Evolutionary conservation across 1,140 invertebrate genomes (phyloP), one percentile per base, ranked within the genome.

Genomic region (Pemphigus obesinymphae): DNA sequence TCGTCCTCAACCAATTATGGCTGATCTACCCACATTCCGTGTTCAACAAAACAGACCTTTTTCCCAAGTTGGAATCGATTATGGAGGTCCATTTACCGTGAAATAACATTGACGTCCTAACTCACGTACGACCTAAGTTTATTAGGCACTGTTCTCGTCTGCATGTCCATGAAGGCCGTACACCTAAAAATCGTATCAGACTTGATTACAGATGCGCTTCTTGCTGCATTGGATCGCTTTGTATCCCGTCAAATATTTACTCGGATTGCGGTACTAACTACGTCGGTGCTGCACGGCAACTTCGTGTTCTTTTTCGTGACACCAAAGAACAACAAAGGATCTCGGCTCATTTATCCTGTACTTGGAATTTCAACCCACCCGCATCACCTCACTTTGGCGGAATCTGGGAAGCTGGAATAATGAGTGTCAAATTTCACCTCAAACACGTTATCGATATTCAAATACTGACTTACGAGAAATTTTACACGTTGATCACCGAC

Each of bases 241-340:
- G 78, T 86, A 11, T 53, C 82, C 15, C 48, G 83, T 10, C 43
- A 86, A 83, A 83, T 20, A 43, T 87, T 0, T 83, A 82, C 23
- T 85, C 73, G n/a, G 86, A 87, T 78, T 86, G 85, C 80, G 86
- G 85, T 26, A 86, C 84, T 3, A 87, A 86, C 82, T 86, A 86
- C 83, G 82, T 84, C 6, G 85, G 85, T 40, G 84, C 85, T 6
- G 40, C 55, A 15, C 17, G 11, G 8, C 10, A 82, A 8, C 37
- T 82, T 15, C 15, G 5, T 23, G 8, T 10, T 0, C 0, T 53
- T 7, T n/a, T 53, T 8, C 20, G n/a, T 7, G 50, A 53, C 7
- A 8, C 50, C 2, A n/a, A 0, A 10, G n/a, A 53, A n/a, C n/a
- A 53, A 2, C 50, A 53, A n/a, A 0, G 0, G 23, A 5, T 53